Evolutionary conservation across 1,140 invertebrate genomes (phyloP).

Genomic region (Orussus abietinus): DNA sequence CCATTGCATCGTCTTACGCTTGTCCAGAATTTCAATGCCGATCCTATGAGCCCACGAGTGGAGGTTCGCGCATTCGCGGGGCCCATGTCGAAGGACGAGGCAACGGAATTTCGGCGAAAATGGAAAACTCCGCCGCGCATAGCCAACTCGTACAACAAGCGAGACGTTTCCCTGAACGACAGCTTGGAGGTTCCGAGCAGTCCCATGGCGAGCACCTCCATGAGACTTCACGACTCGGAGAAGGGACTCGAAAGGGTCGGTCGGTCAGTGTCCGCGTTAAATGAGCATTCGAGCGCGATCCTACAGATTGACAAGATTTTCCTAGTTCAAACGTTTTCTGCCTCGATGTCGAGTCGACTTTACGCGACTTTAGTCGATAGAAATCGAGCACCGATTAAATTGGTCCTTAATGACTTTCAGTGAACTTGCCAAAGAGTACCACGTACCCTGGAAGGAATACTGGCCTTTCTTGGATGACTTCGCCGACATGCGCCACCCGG

Average conservation of each 20-base stretch:
- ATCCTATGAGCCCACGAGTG: constrained; percentile 64
- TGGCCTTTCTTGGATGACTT: constrained; percentile 84
- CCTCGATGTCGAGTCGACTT: not conserved
- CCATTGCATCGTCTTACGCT: no score
- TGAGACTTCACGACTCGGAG: constrained; percentile 70
- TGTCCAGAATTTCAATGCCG: constrained; percentile 58
- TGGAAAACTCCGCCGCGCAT: constrained; percentile 76
- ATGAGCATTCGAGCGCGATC: no score
- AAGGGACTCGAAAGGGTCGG: constrained; percentile 83
- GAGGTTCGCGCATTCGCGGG: constrained; percentile 80
- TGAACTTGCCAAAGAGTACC: constrained; percentile 69
- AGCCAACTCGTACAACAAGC: constrained; percentile 23
- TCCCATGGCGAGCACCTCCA: constrained; percentile 38
- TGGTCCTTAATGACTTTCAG: constrained; percentile 49
- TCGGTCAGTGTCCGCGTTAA: constrained; percentile 51
- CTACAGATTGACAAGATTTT: constrained; percentile 3
- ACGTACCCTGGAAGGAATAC: constrained; percentile 84
- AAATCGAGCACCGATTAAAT: not conserved
- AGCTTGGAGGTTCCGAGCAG: constrained; percentile 29
- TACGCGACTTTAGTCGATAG: constrained; percentile 1
- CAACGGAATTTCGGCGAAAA: constrained; percentile 67
- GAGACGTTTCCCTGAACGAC: constrained; percentile 16
- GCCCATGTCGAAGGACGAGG: constrained; percentile 74
- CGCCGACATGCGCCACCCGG: constrained; percentile 66
- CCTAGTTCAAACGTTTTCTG: constrained; percentile 5